Evolutionary conservation across 1,140 invertebrate species (phyloP).

Genomic region (Muscidifurax raptorellus): DNA sequence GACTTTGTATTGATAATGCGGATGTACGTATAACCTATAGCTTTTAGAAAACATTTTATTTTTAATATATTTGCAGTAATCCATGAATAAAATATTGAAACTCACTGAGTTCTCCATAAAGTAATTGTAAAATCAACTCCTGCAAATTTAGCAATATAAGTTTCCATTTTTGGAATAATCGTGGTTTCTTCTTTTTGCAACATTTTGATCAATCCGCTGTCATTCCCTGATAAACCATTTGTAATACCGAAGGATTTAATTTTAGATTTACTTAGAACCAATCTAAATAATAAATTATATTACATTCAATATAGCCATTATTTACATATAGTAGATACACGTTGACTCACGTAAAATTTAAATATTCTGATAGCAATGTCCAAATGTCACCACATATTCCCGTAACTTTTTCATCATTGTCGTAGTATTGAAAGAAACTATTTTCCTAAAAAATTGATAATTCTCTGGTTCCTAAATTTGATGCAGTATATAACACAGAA

Average conservation of each 20-base stretch:
- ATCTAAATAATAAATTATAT: background rate
- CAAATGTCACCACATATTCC: slow-evolving; percentile 55
- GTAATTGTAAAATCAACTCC: background rate
- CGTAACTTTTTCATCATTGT: slow-evolving; percentile 51
- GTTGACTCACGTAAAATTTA: slow-evolving; percentile 56
- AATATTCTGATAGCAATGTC: slow-evolving; percentile 49
- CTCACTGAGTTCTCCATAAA: background rate
- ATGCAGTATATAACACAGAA: background rate
- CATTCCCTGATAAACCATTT: background rate
- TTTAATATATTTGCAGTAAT: too few species aligned
- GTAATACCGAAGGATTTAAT: background rate
- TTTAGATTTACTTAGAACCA: background rate
- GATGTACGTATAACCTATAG: too few species aligned
- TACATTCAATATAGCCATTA: too few species aligned
- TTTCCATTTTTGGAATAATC: slow-evolving; percentile 1
- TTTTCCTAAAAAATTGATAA: slow-evolving; percentile 27
- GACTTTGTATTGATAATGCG: too few species aligned
- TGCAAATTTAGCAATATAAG: background rate
- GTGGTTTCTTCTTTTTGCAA: background rate
- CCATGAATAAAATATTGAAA: background rate
- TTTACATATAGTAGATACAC: too few species aligned
- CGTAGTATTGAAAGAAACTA: slow-evolving; percentile 49
- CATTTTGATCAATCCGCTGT: background rate
- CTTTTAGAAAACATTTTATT: too few species aligned
- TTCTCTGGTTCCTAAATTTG: too few species aligned